These are phyloP conservation scores for Noctuana brunneofusca DNA, from an alignment of 2,888 invertebrate species.

Conservation along the genomic window DNA sequence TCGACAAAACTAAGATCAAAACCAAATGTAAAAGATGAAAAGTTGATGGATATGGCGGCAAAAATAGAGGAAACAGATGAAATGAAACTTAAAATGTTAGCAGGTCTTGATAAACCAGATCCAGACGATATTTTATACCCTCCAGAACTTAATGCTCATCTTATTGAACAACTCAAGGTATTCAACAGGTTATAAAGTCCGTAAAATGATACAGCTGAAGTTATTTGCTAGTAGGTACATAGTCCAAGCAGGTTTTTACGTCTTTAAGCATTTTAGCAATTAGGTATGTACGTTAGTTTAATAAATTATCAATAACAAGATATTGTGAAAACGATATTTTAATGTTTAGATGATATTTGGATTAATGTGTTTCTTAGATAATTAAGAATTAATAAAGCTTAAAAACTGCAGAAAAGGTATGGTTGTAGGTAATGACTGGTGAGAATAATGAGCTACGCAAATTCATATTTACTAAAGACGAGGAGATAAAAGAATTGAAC, in stretches of 20 bases:
- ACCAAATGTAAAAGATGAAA: slow-evolving; percentile 56
- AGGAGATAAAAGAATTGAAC: slow-evolving; percentile 68
- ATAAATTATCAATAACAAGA: background rate
- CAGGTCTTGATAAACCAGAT: slow-evolving; percentile 62
- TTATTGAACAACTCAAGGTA: slow-evolving; percentile 84
- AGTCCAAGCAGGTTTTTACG: no score
- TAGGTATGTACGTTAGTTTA: background rate
- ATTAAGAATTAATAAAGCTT: background rate
- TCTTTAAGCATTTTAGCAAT: no score
- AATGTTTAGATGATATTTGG: background rate
- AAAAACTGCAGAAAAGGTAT: background rate
- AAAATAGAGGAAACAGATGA: slow-evolving; percentile 80
- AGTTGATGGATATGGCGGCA: slow-evolving; percentile 54
- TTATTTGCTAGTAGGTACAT: background rate
- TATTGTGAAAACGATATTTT: background rate
- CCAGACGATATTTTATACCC: slow-evolving; percentile 81
- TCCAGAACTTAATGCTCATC: slow-evolving; percentile 83
- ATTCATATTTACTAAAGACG: slow-evolving; percentile 73
- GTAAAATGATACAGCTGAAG: no score
- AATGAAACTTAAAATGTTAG: slow-evolving; percentile 76
- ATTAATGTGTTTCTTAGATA: background rate
- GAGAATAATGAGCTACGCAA: slow-evolving; percentile 82
- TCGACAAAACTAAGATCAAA: slow-evolving; percentile 49
- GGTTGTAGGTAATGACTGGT: slow-evolving; percentile 74
- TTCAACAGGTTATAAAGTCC: background rate